phyloP scores from a whole-genome alignment of 92 coral and sea anemone genomes.

The Phenganax marumi region DNA sequence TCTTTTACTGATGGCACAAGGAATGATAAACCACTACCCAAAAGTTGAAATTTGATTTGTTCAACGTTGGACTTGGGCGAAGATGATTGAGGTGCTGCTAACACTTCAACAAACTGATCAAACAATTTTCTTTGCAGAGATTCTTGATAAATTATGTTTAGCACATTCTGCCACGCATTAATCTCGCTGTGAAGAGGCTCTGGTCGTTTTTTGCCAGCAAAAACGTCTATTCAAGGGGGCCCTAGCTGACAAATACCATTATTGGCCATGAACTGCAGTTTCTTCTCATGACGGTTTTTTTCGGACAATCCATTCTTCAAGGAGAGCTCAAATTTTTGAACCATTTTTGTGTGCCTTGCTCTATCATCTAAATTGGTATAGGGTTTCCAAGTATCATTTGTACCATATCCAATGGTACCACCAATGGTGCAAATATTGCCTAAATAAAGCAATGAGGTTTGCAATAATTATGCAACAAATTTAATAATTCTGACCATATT shows the following conservation, averaged over 20 bases:
- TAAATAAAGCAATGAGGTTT: conserved; percentile 22
- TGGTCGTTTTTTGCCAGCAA: conserved; percentile 58
- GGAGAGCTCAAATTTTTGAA: conserved; percentile 13
- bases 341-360: conserved; percentile 31
- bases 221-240: conserved; percentile 56
- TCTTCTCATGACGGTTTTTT: conserved; percentile 45
- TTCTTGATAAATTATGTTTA: conserved; percentile 45
- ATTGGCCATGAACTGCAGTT: conserved; percentile 60
- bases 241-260: conserved; percentile 64
- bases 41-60: conserved; percentile 20
- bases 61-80: not conserved
- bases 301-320: conserved; percentile 26
- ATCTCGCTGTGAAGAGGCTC: conserved; percentile 65
- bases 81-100: conserved; percentile 11
- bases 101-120: conserved; percentile 19
- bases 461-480: not conserved
- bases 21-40: conserved; percentile 28
- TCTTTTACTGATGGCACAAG: conserved; percentile 24
- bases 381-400: conserved; percentile 56
- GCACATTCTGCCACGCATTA: conserved; percentile 57
- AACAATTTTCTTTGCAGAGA: conserved; percentile 43
- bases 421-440: conserved; percentile 56
- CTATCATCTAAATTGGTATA: conserved; percentile 36
- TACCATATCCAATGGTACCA: conserved; percentile 42
- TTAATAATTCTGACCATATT: not conserved